A percentile compares a stretch with the other conserved stretches of the same genome.
phyloP scores from a whole-genome alignment of 1,140 invertebrate genomes.

The Polypedilum pembai region DNA sequence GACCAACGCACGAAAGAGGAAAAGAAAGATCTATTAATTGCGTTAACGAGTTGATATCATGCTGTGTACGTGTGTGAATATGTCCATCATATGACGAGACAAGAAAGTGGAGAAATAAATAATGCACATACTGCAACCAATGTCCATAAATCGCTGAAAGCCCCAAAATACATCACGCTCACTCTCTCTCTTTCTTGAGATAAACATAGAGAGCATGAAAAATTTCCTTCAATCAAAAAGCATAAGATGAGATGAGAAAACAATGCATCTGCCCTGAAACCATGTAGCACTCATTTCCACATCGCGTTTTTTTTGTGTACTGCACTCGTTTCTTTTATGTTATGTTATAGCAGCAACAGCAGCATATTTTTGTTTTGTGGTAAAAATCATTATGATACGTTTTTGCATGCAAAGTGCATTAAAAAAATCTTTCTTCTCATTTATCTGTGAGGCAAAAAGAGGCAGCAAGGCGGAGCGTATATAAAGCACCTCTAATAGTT shows the following conservation, averaged over 20 bases:
- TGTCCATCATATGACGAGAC: slow-evolving; percentile 8
- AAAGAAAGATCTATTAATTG: slow-evolving; percentile 15
- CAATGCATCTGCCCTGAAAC: slow-evolving; percentile 9
- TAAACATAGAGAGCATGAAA: not conserved
- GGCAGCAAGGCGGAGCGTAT: slow-evolving; percentile 16
- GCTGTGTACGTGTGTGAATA: slow-evolving; percentile 12
- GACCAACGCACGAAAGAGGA: not conserved
- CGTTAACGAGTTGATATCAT: slow-evolving; percentile 4
- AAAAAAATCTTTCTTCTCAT: not conserved
- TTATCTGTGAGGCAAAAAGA: slow-evolving; percentile 20
- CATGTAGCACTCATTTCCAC: slow-evolving; percentile 10
- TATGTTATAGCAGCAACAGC: no score
- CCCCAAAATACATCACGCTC: no score
- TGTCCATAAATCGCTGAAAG: not conserved
- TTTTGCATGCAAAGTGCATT: slow-evolving; percentile 26
- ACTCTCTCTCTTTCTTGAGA: not conserved
- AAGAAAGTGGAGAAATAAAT: no score
- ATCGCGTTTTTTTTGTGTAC: not conserved
- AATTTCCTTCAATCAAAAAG: not conserved
- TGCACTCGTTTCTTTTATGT: not conserved
- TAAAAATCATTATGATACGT: slow-evolving; percentile 9
- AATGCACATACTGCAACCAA: not conserved
- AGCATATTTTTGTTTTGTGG: no score
- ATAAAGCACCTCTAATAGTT: slow-evolving; percentile 26
- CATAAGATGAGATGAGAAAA: slow-evolving; percentile 22